A percentile compares a stretch with the other conserved stretches of the same genome.
phyloP scores from a whole-genome alignment of 2,888 invertebrate species.

The Drosophila greeni region DNA sequence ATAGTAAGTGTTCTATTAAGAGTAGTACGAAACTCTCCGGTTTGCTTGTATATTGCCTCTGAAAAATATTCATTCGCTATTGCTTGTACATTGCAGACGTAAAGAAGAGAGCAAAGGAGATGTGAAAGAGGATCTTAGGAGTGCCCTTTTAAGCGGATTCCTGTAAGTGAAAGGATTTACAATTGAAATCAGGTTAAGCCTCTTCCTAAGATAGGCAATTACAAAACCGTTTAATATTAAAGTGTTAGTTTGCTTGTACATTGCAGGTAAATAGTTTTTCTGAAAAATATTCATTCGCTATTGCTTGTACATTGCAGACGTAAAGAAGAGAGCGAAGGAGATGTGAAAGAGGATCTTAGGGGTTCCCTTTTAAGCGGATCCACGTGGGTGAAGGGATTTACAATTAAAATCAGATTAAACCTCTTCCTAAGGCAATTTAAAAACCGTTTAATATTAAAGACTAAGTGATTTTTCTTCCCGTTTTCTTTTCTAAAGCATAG shows the following conservation, averaged over 20 bases:
- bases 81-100: too few species aligned
- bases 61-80: too few species aligned
- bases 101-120: neutral
- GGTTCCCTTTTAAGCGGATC: too few species aligned
- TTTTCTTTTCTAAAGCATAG: neutral
- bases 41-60: neutral
- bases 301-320: too few species aligned
- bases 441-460: neutral
- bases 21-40: too few species aligned
- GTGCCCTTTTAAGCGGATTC: too few species aligned
- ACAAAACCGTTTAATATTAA: neutral
- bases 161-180: neutral
- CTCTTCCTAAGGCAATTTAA: neutral
- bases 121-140: too few species aligned
- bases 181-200: neutral
- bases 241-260: slow-evolving; percentile 2
- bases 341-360: too few species aligned
- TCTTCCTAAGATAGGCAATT: neutral
- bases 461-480: neutral
- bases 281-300: too few species aligned
- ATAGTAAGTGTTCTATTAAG: too few species aligned
- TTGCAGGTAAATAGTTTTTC: too few species aligned
- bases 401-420: neutral
- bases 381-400: neutral
- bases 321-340: neutral